Evolutionary conservation across 1,140 invertebrate species (phyloP), one percentile per base, ranked within the genome.

Genomic region (Cecropterus lyciades): DNA sequence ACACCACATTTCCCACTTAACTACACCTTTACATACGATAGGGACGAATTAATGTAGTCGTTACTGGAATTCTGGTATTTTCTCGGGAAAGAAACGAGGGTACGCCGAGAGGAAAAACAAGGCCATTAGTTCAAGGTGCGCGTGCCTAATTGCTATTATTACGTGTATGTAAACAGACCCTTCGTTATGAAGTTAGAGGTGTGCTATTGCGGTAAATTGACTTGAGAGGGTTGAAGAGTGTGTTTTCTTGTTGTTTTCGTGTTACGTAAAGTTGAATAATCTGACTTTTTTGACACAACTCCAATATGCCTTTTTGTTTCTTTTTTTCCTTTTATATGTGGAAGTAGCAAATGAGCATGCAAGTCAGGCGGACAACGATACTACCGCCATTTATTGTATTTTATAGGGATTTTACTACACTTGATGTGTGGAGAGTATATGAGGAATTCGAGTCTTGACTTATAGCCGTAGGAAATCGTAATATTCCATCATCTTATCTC

Each of bases 91-190:
- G 67, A 72, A 73, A 77, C 69, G 53, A 70, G 62, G 59, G 53
- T 49, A 46, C 42, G 57, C 56, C n/a, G 24, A 10, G 49, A 65
- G 43, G 65, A 60, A 74, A 77, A 80, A 82, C 76, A 82, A 75
- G 69, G 40, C 65, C 73, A 82, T 82, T 79, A 79, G 69, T 80
- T 72, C 43, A 70, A 82, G 71, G 75, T 77, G 67, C 45, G 57
- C 48, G 63, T 65, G 43, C 45, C 59, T 79, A 80, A 82, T 79
- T 72, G 69, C 69, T 64, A 68, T 70, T 68, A 62, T 72, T 79
- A 62, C 49, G 55, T 57, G 8, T 37, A 17, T 60, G 45, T 37
- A 60, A 46, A 48, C 43, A 60, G 13, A 45, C 30, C 27, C n/a
- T 49, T 33, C 27, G 8, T 48, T 48, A 60, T 49, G 43, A 49